phyloP scores from a whole-genome alignment of 2,797 vertebrate genomes.

The Siniperca scherzeri region DNA sequence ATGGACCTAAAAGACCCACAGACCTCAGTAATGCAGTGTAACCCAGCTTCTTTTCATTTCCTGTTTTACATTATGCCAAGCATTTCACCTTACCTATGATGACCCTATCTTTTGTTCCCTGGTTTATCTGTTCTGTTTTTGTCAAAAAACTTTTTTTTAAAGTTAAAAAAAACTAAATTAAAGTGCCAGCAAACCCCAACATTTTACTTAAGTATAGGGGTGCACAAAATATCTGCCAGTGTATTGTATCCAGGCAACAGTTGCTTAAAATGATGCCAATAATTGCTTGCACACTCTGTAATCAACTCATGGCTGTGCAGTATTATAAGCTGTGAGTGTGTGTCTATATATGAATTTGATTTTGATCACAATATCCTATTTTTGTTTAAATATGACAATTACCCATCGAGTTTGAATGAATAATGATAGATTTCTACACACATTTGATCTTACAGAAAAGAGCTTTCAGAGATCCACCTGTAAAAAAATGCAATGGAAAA shows the following conservation, averaged over 20 bases:
- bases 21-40: too few relatives aligned
- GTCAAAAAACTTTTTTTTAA: too few relatives aligned
- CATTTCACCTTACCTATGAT: too few relatives aligned
- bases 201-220: neutral
- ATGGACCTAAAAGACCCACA: too few relatives aligned
- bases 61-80: too few relatives aligned
- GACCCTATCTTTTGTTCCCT: too few relatives aligned
- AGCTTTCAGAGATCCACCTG: neutral
- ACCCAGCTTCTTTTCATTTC: too few relatives aligned
- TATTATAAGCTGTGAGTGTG: neutral
- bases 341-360: neutral
- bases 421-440: neutral
- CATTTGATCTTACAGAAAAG: neutral
- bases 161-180: neutral
- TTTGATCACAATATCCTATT: neutral
- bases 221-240: too few relatives aligned
- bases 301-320: neutral
- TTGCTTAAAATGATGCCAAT: neutral
- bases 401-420: neutral
- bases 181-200: neutral
- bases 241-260: too few relatives aligned
- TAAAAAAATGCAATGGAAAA: neutral
- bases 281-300: neutral
- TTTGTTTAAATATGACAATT: neutral
- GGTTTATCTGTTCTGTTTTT: too few relatives aligned